Conservation (phyloP, 1,140 invertebrate species). For the Marisa cornuarietis region DNA sequence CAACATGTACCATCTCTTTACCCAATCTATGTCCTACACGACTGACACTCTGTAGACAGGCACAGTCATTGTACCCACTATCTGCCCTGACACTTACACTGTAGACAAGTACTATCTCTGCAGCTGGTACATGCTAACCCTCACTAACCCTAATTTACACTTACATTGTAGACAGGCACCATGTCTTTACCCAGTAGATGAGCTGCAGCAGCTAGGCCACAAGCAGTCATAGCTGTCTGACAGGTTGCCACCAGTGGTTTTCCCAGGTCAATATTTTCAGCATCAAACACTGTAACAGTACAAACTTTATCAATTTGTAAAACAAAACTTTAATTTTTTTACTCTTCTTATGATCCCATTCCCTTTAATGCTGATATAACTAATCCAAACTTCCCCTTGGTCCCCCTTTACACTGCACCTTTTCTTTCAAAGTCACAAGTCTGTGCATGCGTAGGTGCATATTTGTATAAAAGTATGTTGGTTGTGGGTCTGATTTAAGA, state of each 20-base stretch:
- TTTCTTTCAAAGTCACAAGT: no score
- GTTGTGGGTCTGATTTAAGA: no score
- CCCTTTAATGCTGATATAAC: no score
- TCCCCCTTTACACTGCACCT: no score
- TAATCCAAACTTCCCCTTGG: no score
- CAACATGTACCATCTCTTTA: no score
- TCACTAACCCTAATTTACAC: neutral
- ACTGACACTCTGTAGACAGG: neutral
- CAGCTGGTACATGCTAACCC: neutral
- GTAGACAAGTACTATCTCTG: neutral
- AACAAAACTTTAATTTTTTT: no score
- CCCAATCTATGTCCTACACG: no score
- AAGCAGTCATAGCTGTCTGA: slow-evolving; percentile 45
- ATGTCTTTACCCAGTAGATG: slow-evolving; percentile 42
- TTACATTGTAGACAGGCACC: slow-evolving; percentile 49
- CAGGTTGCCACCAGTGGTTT: slow-evolving; percentile 39
- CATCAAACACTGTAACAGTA: slow-evolving; percentile 42
- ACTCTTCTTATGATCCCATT: no score
- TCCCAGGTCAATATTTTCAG: slow-evolving; percentile 35
- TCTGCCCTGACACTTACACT: neutral
- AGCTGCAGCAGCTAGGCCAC: slow-evolving; percentile 42
- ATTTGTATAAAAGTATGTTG: no score
- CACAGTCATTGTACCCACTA: no score
- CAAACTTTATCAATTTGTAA: neutral
- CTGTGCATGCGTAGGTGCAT: no score